Percentiles rank a stretch among this genome's conserved stretches.
phyloP scores from a whole-genome alignment of 2,888 invertebrate species.

The Resseliella maxima region DNA sequence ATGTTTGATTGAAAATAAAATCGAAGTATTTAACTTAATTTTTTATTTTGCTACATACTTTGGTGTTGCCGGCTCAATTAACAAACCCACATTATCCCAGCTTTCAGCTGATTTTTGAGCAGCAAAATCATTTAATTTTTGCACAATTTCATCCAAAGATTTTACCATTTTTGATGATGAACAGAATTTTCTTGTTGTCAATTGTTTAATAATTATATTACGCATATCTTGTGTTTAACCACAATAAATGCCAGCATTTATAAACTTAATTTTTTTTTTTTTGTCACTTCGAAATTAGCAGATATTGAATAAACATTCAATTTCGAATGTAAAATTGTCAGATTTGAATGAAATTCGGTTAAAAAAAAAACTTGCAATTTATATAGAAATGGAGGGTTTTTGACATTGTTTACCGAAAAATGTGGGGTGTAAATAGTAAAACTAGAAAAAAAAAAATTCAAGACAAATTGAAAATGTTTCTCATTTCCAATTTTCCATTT shows the following conservation, averaged over 20 bases:
- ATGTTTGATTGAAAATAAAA: no score
- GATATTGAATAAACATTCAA: background rate
- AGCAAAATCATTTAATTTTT: slow-evolving; percentile 76
- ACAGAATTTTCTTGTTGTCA: background rate
- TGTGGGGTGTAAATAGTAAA: no score
- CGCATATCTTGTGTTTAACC: background rate
- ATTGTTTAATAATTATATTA: slow-evolving; percentile 28
- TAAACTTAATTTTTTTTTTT: background rate
- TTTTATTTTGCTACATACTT: slow-evolving; percentile 64
- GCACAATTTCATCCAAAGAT: slow-evolving; percentile 67
- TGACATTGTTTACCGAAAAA: no score
- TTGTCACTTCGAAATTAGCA: background rate
- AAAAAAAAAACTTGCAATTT: background rate
- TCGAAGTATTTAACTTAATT: background rate
- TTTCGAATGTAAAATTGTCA: background rate
- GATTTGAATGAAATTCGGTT: background rate
- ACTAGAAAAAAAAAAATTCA: background rate
- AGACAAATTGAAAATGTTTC: no score
- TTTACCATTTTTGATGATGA: background rate
- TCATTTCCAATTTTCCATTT: no score
- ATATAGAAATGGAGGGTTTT: background rate
- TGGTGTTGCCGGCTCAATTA: slow-evolving; percentile 81
- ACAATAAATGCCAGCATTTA: background rate
- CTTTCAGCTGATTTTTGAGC: slow-evolving; percentile 78
- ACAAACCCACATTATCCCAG: slow-evolving; percentile 96